These are phyloP conservation scores for Mylabris phalerata DNA, from an alignment of 1,140 invertebrate species.

Conservation along the genomic window DNA sequence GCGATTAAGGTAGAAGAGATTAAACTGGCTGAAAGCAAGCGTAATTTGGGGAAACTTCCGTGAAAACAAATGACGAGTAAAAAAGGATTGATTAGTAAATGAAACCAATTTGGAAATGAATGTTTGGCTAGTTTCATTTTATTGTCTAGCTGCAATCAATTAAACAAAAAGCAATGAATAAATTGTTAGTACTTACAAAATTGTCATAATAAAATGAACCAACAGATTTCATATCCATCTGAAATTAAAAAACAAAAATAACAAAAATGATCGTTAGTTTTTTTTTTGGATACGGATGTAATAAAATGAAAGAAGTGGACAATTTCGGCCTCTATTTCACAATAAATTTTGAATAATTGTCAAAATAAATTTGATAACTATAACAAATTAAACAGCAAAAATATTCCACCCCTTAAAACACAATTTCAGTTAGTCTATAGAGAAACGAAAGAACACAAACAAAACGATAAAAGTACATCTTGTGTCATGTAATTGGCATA, in stretches of 20 bases:
- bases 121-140: too few relatives aligned
- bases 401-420: conserved; percentile 2
- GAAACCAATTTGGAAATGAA: not conserved
- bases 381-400: not conserved
- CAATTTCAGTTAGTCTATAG: conserved; percentile 7
- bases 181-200: conserved; percentile 69
- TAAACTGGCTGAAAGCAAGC: too few relatives aligned
- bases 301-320: conserved; percentile 9
- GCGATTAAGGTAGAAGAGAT: too few relatives aligned
- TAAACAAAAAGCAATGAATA: too few relatives aligned
- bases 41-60: too few relatives aligned
- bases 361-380: not conserved
- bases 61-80: too few relatives aligned
- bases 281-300: not conserved
- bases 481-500: too few relatives aligned
- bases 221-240: conserved; percentile 91
- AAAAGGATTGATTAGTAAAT: not conserved
- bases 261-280: conserved; percentile 14
- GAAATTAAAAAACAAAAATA: conserved; percentile 50
- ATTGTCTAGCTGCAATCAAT: too few relatives aligned
- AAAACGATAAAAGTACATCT: too few relatives aligned
- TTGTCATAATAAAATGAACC: conserved; percentile 90
- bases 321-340: not conserved
- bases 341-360: not conserved
- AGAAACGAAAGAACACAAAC: not conserved